Percentiles rank a stretch among this genome's conserved stretches.
phyloP scores from a whole-genome alignment of 2,888 invertebrate genomes.

The Tenthredo notha region DNA sequence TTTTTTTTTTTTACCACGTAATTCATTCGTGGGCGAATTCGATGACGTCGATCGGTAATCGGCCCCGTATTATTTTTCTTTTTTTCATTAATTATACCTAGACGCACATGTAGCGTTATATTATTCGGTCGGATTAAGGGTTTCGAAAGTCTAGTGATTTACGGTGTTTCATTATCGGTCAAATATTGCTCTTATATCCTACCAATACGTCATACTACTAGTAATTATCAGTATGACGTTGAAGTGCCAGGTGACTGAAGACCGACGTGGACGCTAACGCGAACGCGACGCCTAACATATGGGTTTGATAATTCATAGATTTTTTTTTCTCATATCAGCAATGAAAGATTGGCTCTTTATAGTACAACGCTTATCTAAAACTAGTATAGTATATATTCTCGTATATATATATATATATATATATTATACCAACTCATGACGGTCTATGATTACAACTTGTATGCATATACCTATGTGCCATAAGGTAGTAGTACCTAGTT shows the following conservation, averaged over 20 bases:
- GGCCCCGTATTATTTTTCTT: background rate
- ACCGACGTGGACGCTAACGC: background rate
- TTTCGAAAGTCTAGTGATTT: slow-evolving; percentile 40
- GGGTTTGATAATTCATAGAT: background rate
- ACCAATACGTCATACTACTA: background rate
- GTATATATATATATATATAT: background rate
- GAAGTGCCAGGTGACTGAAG: background rate
- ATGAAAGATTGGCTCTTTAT: background rate
- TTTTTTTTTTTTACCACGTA: background rate
- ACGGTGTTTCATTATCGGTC: slow-evolving; percentile 37
- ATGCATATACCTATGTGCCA: background rate
- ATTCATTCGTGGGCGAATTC: background rate
- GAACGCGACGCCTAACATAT: background rate
- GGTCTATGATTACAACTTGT: background rate
- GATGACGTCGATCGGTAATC: background rate
- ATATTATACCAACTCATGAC: background rate
- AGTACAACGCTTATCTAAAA: background rate
- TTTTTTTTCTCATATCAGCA: background rate
- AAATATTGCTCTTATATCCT: background rate
- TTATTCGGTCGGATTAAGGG: background rate
- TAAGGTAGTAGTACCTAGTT: background rate
- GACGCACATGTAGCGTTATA: background rate
- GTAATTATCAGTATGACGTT: slow-evolving; percentile 23
- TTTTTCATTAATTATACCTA: background rate
- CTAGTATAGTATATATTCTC: background rate